A percentile compares a stretch with the other conserved stretches of the same genome.
These are phyloP conservation scores for Calvadosia cruxmelitensis DNA, from an alignment of 30 jellyfish, hydroid and myxozoan genomes.

Conservation along the genomic window DNA sequence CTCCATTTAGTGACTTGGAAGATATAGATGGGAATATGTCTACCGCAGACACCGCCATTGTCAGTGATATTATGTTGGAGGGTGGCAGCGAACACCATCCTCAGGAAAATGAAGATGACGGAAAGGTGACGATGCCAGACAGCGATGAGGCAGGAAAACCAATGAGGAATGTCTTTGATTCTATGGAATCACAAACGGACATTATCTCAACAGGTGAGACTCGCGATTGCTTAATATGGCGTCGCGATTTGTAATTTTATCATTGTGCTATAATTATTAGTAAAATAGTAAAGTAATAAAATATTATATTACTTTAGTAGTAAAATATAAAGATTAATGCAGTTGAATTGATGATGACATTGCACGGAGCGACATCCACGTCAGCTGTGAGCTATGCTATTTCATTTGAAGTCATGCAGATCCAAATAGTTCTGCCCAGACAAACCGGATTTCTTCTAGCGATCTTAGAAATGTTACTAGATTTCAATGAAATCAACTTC, in stretches of 20 bases:
- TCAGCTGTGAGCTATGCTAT: too few relatives aligned
- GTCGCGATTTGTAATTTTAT: neutral
- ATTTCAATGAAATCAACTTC: too few relatives aligned
- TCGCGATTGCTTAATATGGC: neutral
- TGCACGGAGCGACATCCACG: too few relatives aligned
- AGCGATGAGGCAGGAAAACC: slow-evolving; percentile 19
- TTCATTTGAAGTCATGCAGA: too few relatives aligned
- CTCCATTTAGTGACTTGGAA: slow-evolving; percentile 94
- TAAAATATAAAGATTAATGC: too few relatives aligned
- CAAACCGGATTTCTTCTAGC: too few relatives aligned
- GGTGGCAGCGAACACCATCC: slow-evolving; percentile 26
- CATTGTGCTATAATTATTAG: too few relatives aligned
- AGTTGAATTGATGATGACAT: too few relatives aligned
- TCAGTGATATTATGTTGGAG: slow-evolving; percentile 59
- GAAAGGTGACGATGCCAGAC: slow-evolving; percentile 17
- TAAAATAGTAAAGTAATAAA: too few relatives aligned
- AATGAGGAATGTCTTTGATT: neutral
- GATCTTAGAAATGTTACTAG: too few relatives aligned
- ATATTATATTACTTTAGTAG: too few relatives aligned
- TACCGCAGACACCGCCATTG: slow-evolving; percentile 59
- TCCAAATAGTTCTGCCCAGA: too few relatives aligned
- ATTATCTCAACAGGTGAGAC: neutral
- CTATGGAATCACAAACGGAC: neutral
- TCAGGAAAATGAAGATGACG: slow-evolving; percentile 34
- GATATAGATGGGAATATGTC: slow-evolving; percentile 39